Evolutionary conservation across 2,113 vertebrate genomes (phyloP), one percentile per base, ranked within the genome.

Genomic region (Centropus bengalensis): DNA sequence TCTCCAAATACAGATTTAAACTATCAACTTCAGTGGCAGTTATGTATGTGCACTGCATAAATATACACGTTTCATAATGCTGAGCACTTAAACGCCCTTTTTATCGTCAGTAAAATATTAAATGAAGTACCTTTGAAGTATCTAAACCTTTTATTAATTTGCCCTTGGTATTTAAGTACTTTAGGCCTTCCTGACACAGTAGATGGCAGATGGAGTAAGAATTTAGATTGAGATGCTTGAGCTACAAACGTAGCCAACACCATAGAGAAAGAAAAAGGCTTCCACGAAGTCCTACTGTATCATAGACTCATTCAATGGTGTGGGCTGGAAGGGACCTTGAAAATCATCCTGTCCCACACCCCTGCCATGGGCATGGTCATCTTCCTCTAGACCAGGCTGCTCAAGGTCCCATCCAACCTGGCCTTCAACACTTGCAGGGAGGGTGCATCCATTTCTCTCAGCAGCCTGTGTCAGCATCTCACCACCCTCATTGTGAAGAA

Each of bases 91-190:
- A 78, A 86, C 30, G 21, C 1, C 20, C 20, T 62, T 88, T 90
- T 94, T 78, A 76, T 73, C 77, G 54, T 88, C 58, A 75, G 49
- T 68, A 44, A 94, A 81, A 71, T 71, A 94, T 68, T 83, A 88
- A 86, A 88, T 64, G 1, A 78, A 81, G 49, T 67, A 59, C 54
- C 28, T 88, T 51, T 51, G 64, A 88, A 93, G 69, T 74, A 93
- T 28, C 51, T 93, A 75, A 94, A 86, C 69, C 86, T 88, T 94
- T 88, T 71, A 77, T 71, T 96, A 36, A 33, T 81, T 81, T 86
- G 21, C 60, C 76, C 82, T 86, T 84, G 73, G 64, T 93, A 88
- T 90, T 77, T 77, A 80, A 94, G 32, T n/a, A 67, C 52, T 78
- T 69, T 23, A 69, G 64, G 80, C 60, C 76, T 82, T 27, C 14